Evolutionary conservation across 2,113 vertebrate genomes (phyloP).

Genomic region (Dolichotis patagonum): DNA sequence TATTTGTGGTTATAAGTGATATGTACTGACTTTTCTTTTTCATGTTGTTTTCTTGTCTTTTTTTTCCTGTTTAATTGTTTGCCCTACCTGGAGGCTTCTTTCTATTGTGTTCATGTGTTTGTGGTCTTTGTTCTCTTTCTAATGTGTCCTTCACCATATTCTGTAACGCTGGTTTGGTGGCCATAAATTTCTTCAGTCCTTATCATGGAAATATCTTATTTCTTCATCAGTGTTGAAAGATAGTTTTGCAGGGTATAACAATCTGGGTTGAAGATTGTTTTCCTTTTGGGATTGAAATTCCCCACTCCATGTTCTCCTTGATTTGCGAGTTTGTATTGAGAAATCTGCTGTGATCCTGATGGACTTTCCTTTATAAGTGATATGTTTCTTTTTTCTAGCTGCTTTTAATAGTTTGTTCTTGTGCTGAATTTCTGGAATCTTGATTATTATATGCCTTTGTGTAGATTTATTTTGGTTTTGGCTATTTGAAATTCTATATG

Average conservation of each 20-base stretch:
- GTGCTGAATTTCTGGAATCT: neutral
- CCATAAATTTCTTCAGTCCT: neutral
- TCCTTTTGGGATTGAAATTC: neutral
- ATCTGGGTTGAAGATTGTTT: neutral
- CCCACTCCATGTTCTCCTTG: neutral
- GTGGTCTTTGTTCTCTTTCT: neutral
- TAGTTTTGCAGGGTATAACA: neutral
- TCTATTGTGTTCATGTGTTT: neutral
- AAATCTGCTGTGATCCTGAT: neutral
- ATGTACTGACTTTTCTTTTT: neutral
- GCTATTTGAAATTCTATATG: neutral
- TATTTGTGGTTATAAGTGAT: neutral
- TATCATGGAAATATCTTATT: neutral
- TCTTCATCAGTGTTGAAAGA: neutral
- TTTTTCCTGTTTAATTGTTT: neutral
- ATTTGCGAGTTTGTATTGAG: neutral
- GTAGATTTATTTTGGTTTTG: neutral
- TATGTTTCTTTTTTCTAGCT: neutral
- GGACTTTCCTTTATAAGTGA: neutral
- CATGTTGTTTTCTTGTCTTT: neutral
- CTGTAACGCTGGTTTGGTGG: neutral
- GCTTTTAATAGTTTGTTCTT: neutral
- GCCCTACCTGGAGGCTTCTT: neutral
- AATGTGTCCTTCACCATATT: neutral
- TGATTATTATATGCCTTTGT: neutral